A percentile compares a stretch with the other conserved stretches of the same genome.
phyloP scores from a whole-genome alignment of 23 tunicate species.

The Halocynthia roretzi region DNA sequence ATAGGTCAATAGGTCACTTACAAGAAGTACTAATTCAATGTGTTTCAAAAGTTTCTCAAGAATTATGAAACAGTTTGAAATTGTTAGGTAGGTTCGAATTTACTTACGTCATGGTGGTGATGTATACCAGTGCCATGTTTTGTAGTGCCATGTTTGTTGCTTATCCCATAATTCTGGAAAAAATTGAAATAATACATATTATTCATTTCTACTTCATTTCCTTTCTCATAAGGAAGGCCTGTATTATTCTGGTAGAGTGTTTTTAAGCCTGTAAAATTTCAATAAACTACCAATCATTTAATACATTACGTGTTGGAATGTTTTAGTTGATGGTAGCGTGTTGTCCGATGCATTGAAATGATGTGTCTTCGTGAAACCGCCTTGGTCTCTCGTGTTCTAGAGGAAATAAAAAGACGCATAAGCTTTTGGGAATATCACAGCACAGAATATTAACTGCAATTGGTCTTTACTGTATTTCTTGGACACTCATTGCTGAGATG shows the following conservation, averaged over 20 bases:
- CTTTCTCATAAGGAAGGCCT: background rate
- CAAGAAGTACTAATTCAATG: too few species aligned
- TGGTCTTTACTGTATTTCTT: too few species aligned
- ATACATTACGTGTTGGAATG: constrained; percentile 40
- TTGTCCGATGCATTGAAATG: constrained; percentile 47
- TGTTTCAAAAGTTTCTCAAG: background rate
- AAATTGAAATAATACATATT: background rate
- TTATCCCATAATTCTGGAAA: constrained; percentile 16
- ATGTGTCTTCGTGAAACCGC: constrained; percentile 30
- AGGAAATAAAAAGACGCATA: background rate
- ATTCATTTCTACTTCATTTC: background rate
- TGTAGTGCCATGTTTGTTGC: constrained; percentile 15
- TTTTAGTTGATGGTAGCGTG: constrained; percentile 39
- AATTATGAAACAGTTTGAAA: background rate
- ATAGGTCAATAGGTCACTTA: too few species aligned
- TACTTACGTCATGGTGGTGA: constrained; percentile 55
- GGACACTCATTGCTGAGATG: too few species aligned
- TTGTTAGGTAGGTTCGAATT: background rate
- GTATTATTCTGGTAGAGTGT: background rate
- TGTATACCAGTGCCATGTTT: constrained; percentile 34
- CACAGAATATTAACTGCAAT: too few species aligned
- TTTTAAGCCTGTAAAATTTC: background rate
- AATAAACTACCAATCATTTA: background rate
- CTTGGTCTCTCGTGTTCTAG: constrained; percentile 17
- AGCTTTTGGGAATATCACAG: too few species aligned